These are phyloP conservation scores for Pseudoips prasinana DNA, from an alignment of 2,888 invertebrate genomes.

Conservation along the genomic window DNA sequence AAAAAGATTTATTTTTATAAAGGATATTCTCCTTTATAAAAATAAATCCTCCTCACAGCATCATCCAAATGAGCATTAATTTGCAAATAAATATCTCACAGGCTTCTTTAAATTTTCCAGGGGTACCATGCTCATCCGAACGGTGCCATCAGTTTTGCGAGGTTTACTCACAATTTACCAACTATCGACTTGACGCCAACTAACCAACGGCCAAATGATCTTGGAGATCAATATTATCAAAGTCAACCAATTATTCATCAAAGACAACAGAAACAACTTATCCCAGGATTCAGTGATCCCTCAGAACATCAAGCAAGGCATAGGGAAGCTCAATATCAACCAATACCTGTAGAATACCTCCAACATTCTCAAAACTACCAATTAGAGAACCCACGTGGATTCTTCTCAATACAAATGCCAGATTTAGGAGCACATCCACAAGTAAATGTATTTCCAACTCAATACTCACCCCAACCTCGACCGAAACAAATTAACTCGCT, in stretches of 20 bases:
- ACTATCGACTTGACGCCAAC: slow-evolving; percentile 1
- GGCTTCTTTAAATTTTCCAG: slow-evolving; percentile 38
- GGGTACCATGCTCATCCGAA: slow-evolving; percentile 44
- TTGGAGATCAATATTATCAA: no score
- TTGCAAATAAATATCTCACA: no score
- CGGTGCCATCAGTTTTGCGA: slow-evolving; percentile 62
- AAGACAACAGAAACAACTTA: background rate
- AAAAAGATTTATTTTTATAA: no score
- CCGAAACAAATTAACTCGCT: slow-evolving; percentile 12
- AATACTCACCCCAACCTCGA: slow-evolving; percentile 4
- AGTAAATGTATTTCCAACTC: background rate
- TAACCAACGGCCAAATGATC: background rate
- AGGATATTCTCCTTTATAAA: no score
- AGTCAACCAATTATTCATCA: no score
- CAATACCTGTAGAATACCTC: slow-evolving; percentile 4
- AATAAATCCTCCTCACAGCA: no score
- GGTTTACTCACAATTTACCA: slow-evolving; percentile 51
- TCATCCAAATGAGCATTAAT: no score
- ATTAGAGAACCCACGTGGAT: background rate
- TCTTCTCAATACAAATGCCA: background rate
- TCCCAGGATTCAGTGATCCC: no score
- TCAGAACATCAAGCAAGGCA: background rate
- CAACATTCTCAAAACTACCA: slow-evolving; percentile 8
- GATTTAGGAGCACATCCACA: slow-evolving; percentile 2
- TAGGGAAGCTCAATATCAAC: background rate